These are phyloP conservation scores for Bombus impatiens DNA, from an alignment of 1,140 invertebrate species.

Conservation along the genomic window DNA sequence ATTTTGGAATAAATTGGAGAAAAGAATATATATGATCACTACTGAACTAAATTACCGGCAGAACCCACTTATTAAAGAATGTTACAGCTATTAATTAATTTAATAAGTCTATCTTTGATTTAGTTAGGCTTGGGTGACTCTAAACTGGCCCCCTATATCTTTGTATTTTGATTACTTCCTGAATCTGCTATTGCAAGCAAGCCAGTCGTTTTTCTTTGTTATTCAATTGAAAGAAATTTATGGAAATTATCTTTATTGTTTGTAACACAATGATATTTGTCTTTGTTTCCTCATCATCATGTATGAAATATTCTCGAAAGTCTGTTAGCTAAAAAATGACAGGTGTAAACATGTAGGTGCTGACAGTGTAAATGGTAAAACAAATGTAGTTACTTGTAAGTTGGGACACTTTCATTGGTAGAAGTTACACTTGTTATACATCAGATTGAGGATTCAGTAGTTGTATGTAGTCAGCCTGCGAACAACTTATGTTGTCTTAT, in stretches of 20 bases:
- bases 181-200: slow-evolving; percentile 22
- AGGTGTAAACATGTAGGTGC: neutral
- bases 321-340: neutral
- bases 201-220: neutral
- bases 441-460: slow-evolving; percentile 26
- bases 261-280: neutral
- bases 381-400: slow-evolving; percentile 40
- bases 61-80: slow-evolving; percentile 75
- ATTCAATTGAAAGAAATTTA: slow-evolving; percentile 1
- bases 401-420: slow-evolving; percentile 57
- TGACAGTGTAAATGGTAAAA: slow-evolving; percentile 18
- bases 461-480: slow-evolving; percentile 8
- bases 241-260: neutral
- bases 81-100: slow-evolving; percentile 76
- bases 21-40: slow-evolving; percentile 53
- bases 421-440: slow-evolving; percentile 41
- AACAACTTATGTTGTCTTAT: neutral
- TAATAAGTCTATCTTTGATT: slow-evolving; percentile 81
- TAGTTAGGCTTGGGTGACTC: slow-evolving; percentile 79
- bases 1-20: slow-evolving; percentile 13
- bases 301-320: neutral
- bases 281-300: neutral
- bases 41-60: slow-evolving; percentile 79
- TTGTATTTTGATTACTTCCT: slow-evolving; percentile 68
- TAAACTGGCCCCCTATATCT: slow-evolving; percentile 68